Evolutionary conservation across 2,888 invertebrate species (phyloP).

Genomic region (Dione vanillae): DNA sequence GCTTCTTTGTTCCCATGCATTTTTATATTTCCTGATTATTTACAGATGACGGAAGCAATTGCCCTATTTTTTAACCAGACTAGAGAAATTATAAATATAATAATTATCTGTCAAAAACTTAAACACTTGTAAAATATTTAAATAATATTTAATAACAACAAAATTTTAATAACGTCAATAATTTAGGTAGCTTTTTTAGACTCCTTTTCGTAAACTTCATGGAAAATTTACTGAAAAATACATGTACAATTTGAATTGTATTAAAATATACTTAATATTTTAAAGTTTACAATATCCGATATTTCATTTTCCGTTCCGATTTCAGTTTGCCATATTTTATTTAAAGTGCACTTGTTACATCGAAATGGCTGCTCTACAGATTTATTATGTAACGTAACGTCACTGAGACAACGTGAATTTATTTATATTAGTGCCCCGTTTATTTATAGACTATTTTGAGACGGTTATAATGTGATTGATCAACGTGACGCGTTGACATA

Average conservation of each 20-base stretch:
- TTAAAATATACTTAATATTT: conserved; percentile 6
- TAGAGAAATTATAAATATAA: too few species aligned
- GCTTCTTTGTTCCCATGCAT: too few species aligned
- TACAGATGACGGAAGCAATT: too few species aligned
- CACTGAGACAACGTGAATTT: not conserved
- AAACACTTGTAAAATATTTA: too few species aligned
- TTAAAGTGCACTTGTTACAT: conserved; percentile 29
- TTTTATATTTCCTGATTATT: too few species aligned
- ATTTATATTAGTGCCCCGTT: not conserved
- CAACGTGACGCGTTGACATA: not conserved
- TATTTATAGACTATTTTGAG: conserved; percentile 5
- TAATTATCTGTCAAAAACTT: too few species aligned
- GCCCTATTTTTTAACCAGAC: too few species aligned
- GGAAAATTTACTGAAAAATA: not conserved
- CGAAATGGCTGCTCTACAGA: conserved; percentile 9
- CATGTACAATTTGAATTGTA: not conserved
- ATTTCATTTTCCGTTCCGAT: conserved; percentile 7
- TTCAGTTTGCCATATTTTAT: conserved; percentile 24
- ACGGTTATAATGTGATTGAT: not conserved
- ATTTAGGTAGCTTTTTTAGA: too few species aligned
- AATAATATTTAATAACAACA: too few species aligned
- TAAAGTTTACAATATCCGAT: conserved; percentile 8
- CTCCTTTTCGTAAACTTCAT: too few species aligned
- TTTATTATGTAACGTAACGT: conserved; percentile 16
- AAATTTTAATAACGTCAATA: too few species aligned